Conservation (phyloP, 2,888 invertebrate genomes). For the Orthosia cruda region DNA sequence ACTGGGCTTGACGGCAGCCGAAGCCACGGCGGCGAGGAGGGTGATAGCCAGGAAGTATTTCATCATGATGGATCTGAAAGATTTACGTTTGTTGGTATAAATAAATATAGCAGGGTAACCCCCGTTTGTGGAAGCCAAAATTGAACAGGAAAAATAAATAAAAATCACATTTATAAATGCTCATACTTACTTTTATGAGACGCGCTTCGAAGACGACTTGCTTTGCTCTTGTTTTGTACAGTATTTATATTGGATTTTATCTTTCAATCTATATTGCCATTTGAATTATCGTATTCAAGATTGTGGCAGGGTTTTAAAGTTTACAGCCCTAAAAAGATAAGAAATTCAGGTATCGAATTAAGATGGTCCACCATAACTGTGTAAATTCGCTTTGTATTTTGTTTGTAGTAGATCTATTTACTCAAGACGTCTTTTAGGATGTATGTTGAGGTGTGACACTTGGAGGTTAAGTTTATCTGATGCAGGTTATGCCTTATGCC, state of each 20-base stretch:
- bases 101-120: background rate
- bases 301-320: conserved; percentile 12
- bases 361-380: background rate
- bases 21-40: conserved; percentile 49
- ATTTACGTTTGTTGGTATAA: background rate
- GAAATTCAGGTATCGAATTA: background rate
- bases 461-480: background rate
- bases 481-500: too few species aligned
- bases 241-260: conserved; percentile 1
- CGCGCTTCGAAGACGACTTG: conserved; percentile 2
- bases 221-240: background rate
- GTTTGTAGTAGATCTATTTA: background rate
- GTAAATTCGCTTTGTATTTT: background rate
- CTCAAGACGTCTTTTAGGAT: background rate
- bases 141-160: background rate
- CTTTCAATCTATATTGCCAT: background rate
- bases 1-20: conserved; percentile 24
- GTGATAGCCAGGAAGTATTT: conserved; percentile 58
- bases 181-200: conserved; percentile 3
- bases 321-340: conserved; percentile 41
- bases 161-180: background rate
- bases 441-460: background rate
- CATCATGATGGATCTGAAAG: conserved; percentile 11
- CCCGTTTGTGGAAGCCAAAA: background rate
- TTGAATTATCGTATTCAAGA: conserved; percentile 16